phyloP scores from a whole-genome alignment of 2,113 vertebrate species.

The Clarias macrocephalus region DNA sequence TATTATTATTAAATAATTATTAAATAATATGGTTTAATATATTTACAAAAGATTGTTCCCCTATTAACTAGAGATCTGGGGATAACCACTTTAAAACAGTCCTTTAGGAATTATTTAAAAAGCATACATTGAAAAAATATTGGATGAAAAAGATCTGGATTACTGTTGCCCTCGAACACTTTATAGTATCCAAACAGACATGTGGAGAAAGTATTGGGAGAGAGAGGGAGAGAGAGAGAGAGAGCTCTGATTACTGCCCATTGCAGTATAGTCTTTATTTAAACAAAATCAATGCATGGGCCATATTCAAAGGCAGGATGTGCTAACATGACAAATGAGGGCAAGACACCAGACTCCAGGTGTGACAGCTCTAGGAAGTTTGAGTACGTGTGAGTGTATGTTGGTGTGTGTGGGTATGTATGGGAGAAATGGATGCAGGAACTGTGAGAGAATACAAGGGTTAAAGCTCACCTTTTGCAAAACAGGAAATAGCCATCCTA shows the following conservation, averaged over 20 bases:
- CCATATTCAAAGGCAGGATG: constrained; percentile 57
- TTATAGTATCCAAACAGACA: neutral
- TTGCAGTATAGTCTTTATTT: constrained; percentile 40
- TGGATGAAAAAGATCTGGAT: neutral
- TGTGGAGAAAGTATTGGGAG: neutral
- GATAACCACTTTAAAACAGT: neutral
- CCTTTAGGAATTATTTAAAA: neutral
- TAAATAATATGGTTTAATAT: neutral
- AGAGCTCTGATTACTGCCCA: constrained; percentile 7
- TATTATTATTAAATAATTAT: neutral
- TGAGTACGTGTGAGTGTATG: constrained; percentile 42
- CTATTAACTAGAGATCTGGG: neutral
- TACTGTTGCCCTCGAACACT: constrained; percentile 33
- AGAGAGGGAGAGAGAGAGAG: neutral
- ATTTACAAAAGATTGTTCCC: neutral
- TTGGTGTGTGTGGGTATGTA: neutral
- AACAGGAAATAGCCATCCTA: constrained; percentile 69
- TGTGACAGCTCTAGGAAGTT: constrained; percentile 50
- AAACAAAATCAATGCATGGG: constrained; percentile 54
- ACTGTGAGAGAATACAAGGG: constrained; percentile 61
- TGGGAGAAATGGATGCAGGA: constrained; percentile 65
- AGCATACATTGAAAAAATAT: neutral
- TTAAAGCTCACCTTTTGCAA: constrained; percentile 60
- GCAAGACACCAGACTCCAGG: constrained; percentile 46
- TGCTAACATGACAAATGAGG: constrained; percentile 51